Percentiles rank a stretch among this genome's conserved stretches.
These are phyloP conservation scores for Electrona antarctica DNA, from an alignment of 2,113 vertebrate species.

Conservation along the genomic window DNA sequence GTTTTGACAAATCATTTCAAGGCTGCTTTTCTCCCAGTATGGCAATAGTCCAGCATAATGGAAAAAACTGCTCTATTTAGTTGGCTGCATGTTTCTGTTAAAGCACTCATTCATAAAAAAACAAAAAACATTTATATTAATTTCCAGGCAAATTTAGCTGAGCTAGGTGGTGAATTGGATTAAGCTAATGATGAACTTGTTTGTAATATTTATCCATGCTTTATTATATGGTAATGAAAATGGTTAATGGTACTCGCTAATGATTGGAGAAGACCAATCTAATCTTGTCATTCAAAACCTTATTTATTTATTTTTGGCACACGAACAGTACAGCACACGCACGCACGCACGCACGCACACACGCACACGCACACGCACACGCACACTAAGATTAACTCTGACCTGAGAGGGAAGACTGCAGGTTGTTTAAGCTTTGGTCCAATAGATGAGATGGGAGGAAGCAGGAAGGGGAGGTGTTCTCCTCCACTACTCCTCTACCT, in stretches of 20 bases:
- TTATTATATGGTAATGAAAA: neutral
- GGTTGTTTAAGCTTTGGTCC: constrained; percentile 88
- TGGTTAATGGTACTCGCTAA: neutral
- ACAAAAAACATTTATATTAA: constrained; percentile 3
- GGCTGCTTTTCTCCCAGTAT: constrained; percentile 9
- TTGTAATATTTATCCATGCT: neutral
- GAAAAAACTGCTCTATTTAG: neutral
- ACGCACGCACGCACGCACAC: neutral
- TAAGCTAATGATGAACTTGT: neutral
- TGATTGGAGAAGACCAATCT: neutral
- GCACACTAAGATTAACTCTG: neutral
- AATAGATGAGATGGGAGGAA: constrained; percentile 94
- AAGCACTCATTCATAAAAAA: constrained; percentile 25
- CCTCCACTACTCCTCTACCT: constrained; percentile 48
- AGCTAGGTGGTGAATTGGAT: constrained; percentile 1
- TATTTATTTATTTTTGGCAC: neutral
- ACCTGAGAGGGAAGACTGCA: constrained; percentile 84
- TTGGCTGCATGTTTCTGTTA: neutral
- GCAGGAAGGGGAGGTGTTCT: constrained; percentile 72
- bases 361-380: neutral
- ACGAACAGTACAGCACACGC: neutral
- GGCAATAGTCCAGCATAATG: constrained; percentile 18
- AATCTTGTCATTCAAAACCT: neutral
- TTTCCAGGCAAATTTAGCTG: neutral
- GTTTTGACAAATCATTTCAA: constrained; percentile 27